Percentiles rank a stretch among this genome's conserved stretches.
phyloP scores from a whole-genome alignment of 2,888 invertebrate genomes.

The Drosophila acutilabella region DNA sequence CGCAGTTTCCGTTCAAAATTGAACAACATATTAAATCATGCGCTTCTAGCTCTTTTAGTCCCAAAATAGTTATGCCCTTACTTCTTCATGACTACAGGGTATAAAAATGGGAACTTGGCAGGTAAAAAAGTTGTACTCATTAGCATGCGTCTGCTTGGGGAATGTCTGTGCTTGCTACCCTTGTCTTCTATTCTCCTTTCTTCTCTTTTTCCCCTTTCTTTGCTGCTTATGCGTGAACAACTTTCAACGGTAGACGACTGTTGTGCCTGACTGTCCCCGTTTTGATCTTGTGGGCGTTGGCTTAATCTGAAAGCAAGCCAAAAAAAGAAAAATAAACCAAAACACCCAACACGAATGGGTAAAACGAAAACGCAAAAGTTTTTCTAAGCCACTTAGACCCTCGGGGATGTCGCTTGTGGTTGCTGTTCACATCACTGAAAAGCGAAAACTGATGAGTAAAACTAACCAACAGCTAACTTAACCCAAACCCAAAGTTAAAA shows the following conservation, averaged over 20 bases:
- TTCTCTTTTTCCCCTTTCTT: conserved; percentile 5
- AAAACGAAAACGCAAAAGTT: conserved; percentile 57
- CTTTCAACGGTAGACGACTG: conserved; percentile 60
- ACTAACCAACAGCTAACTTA: not conserved
- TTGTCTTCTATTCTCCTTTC: not conserved
- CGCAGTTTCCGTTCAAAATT: no score
- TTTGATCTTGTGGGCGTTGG: conserved; percentile 26
- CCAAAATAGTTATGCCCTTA: not conserved
- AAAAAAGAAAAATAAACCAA: not conserved
- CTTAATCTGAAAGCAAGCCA: conserved; percentile 44
- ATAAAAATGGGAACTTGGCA: conserved; percentile 21
- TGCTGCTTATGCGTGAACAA: conserved; percentile 64
- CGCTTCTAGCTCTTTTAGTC: not conserved
- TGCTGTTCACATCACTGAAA: conserved; percentile 52
- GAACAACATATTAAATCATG: not conserved
- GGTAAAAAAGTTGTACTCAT: conserved; percentile 67
- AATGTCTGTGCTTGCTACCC: conserved; percentile 1
- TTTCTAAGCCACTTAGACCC: conserved; percentile 46
- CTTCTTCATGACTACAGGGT: not conserved
- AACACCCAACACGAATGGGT: not conserved
- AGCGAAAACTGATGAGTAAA: conserved; percentile 51
- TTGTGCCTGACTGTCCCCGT: conserved; percentile 6
- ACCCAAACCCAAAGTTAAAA: conserved; percentile 6
- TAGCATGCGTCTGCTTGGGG: conserved; percentile 63
- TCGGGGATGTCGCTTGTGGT: conserved; percentile 56